Evolutionary conservation across 2,888 invertebrate species (phyloP), one percentile per base, ranked within the genome.

Genomic region (Agrotis puta): DNA sequence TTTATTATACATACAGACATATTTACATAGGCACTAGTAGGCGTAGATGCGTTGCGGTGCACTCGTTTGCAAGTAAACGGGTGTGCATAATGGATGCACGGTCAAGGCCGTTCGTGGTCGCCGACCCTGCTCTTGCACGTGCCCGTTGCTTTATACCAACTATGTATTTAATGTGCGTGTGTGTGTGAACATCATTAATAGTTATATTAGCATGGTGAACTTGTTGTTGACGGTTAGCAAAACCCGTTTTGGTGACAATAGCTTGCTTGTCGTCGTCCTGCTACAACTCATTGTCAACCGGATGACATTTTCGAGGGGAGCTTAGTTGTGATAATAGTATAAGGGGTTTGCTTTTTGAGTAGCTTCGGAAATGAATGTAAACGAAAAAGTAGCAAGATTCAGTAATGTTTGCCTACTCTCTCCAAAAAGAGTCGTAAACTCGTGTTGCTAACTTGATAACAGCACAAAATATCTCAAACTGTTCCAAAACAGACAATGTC

Each of bases 71-170:
- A 93, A 94, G 94, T 93, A 94, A 94, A 94, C 93, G 90, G 92
- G 91, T 93, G 92, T 94, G 93, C 93, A 94, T 95, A 95, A 94
- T 95, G 92, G 93, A 93, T 93, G 93, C 92, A 92, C 94, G 94
- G 94, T 94, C 95, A 95, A 95, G 95, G 95, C 84, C 94, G 89
- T 74, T 85, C 84, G 90, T 92, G 92, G 91, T 87, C 92, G 90
- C 77, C 90, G 92, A 93, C 93, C 93, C 88, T 77, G 87, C 86
- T 87, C 86, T 88, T 90, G 90, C 94, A 94, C 93, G 93, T 93
- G 94, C 88, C 89, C 90, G 92, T 94, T 94, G 93, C 93, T 94
- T 92, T 89, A 89, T 90, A 89, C 88, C 85, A 84, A 86, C 84
- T 83, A 83, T 85, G 85, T 86, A 72, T 76, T 80, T 77, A 74